Conservation (phyloP, 2,113 vertebrate genomes). For the Gallinago undulata region DNA sequence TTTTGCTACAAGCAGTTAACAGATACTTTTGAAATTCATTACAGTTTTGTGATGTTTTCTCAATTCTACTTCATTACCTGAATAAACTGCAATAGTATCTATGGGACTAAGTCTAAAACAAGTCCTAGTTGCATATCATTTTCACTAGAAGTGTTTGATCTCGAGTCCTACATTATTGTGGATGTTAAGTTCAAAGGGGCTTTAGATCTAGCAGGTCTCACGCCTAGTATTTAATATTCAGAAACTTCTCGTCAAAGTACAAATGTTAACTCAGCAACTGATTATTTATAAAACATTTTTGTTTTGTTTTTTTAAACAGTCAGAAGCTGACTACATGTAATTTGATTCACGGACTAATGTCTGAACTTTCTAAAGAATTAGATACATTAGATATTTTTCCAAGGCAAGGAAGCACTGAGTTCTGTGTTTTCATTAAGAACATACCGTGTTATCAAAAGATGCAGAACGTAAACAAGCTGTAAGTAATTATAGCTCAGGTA, state of each 20-base stretch:
- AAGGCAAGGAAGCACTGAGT: not conserved
- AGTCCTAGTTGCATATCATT: not conserved
- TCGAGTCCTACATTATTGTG: not conserved
- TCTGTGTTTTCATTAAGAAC: not conserved
- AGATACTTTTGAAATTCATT: not conserved
- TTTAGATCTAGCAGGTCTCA: not conserved
- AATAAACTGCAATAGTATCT: not conserved
- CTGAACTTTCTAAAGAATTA: not conserved
- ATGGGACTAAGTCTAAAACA: not conserved
- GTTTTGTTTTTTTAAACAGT: not conserved
- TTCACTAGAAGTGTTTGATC: constrained; percentile 14
- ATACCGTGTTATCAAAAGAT: not conserved
- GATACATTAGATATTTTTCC: not conserved
- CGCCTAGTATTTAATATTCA: not conserved
- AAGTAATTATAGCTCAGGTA: not conserved
- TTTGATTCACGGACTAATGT: not conserved
- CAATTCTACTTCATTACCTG: not conserved
- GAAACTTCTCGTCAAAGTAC: constrained; percentile 1
- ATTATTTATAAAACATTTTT: not conserved
- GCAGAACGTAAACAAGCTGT: not conserved
- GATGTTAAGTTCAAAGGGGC: constrained; percentile 17
- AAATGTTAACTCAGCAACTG: not conserved
- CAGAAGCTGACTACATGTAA: not conserved
- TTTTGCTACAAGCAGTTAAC: not conserved
- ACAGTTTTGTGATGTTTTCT: not conserved